A percentile compares a stretch with the other conserved stretches of the same genome.
phyloP scores from a whole-genome alignment of 1,140 invertebrate species.

The Dinoponera quadriceps region DNA sequence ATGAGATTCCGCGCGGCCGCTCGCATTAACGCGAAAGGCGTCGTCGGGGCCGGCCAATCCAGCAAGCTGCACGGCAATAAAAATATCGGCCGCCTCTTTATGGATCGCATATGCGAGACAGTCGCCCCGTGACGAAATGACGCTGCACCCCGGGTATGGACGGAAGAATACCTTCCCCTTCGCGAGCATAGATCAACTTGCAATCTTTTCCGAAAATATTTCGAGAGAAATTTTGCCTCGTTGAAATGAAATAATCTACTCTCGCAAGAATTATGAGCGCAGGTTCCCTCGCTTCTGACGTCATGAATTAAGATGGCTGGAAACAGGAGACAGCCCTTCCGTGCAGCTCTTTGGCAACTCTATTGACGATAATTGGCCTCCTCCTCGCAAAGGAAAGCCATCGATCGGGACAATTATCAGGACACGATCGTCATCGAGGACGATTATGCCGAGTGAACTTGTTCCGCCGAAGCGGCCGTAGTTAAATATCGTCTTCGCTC shows the following conservation, averaged over 20 bases:
- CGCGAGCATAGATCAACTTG: too few relatives aligned
- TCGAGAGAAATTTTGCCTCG: too few relatives aligned
- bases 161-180: neutral
- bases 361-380: conserved; percentile 62
- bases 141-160: neutral
- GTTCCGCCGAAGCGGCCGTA: neutral
- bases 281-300: too few relatives aligned
- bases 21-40: conserved; percentile 56
- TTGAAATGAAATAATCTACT: too few relatives aligned
- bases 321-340: too few relatives aligned
- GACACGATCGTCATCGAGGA: neutral
- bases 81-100: conserved; percentile 73
- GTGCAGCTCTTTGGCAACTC: conserved; percentile 8
- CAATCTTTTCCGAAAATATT: too few relatives aligned
- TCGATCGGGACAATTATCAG: conserved; percentile 40
- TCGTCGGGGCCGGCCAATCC: conserved; percentile 76
- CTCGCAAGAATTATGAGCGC: too few relatives aligned
- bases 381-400: conserved; percentile 41
- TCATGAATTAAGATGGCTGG: too few relatives aligned
- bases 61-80: conserved; percentile 76
- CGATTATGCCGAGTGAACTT: conserved; percentile 24
- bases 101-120: conserved; percentile 30
- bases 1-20: conserved; percentile 72
- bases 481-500: conserved; percentile 5
- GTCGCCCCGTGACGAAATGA: conserved; percentile 65